Conservation (phyloP, 2,113 vertebrate species). For the human region GRCh38 chr1:69208501-69209000, state of each 20-base stretch:
- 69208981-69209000: neutral
- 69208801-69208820: neutral
- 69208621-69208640: neutral
- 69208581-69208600: slow-evolving; percentile 5
- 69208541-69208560: neutral
- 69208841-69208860: neutral
- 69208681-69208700: neutral
- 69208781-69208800: neutral
- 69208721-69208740: neutral
- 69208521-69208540: neutral
- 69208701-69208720: neutral
- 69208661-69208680: neutral
- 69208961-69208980: neutral
- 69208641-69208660: neutral
- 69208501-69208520: neutral
- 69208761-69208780: neutral
- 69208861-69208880: neutral
- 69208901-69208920: neutral
- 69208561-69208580: neutral
- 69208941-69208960: neutral
- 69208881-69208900: neutral
- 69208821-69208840: neutral
- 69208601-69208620: neutral
- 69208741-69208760: neutral
- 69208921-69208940: neutral